Evolutionary conservation across 2,888 invertebrate species (phyloP).

Genomic region (Lymantria dispar): DNA sequence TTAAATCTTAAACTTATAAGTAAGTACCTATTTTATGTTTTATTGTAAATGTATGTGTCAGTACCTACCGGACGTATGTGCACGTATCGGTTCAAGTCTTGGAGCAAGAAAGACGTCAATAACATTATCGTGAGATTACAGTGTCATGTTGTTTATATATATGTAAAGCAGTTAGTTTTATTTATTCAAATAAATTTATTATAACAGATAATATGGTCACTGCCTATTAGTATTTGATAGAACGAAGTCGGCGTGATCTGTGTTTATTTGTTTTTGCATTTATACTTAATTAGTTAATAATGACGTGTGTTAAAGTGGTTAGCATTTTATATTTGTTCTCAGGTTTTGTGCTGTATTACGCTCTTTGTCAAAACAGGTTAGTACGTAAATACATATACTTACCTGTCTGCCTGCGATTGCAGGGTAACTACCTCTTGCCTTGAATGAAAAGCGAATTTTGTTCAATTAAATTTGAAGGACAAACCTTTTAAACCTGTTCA

Average conservation of each 20-base stretch:
- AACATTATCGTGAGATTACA: slow-evolving; percentile 59
- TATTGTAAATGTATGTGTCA: neutral
- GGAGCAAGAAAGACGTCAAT: slow-evolving; percentile 52
- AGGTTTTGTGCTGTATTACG: slow-evolving; percentile 23
- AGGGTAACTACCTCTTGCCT: no score
- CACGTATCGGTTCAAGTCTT: slow-evolving; percentile 17
- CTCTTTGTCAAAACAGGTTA: slow-evolving; percentile 37
- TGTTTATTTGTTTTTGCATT: neutral
- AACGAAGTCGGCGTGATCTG: slow-evolving; percentile 15
- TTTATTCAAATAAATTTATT: slow-evolving; percentile 23
- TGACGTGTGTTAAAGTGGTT: slow-evolving; percentile 24
- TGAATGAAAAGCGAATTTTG: neutral
- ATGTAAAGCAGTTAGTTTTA: slow-evolving; percentile 30
- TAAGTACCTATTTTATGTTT: neutral
- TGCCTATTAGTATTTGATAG: slow-evolving; percentile 18
- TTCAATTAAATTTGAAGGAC: neutral
- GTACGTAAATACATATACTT: slow-evolving; percentile 8
- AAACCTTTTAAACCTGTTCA: neutral
- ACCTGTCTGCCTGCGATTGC: neutral
- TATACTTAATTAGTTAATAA: neutral
- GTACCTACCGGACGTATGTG: neutral
- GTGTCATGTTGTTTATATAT: slow-evolving; percentile 54
- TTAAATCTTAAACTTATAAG: no score
- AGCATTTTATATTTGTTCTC: slow-evolving; percentile 21
- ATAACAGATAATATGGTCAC: slow-evolving; percentile 19